These are phyloP conservation scores for Siniperca chuatsi DNA, from an alignment of 2,113 vertebrate species.

Conservation along the genomic window DNA sequence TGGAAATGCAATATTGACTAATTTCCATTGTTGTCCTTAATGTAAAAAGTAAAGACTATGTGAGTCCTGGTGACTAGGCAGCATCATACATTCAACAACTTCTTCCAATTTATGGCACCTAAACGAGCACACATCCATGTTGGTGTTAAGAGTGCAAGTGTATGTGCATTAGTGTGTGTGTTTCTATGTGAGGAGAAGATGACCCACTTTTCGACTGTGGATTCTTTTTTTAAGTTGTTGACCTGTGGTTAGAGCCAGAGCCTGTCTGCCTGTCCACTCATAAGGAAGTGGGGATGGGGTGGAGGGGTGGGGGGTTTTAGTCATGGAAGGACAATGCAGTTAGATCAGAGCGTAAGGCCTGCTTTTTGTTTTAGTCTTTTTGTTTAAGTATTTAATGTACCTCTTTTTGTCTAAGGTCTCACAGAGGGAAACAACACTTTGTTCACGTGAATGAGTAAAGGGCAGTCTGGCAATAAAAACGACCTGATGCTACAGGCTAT, in stretches of 20 bases:
- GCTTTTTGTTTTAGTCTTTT: conserved; percentile 13
- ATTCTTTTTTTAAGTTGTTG: conserved; percentile 64
- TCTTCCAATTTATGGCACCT: not conserved
- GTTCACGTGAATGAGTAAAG: conserved; percentile 30
- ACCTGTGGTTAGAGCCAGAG: conserved; percentile 66
- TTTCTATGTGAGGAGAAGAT: conserved; percentile 54
- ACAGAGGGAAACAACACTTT: conserved; percentile 9
- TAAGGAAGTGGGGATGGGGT: conserved; percentile 15
- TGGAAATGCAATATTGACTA: not conserved
- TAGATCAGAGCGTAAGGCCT: conserved; percentile 33
- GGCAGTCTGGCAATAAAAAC: conserved; percentile 46
- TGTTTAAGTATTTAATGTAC: not conserved
- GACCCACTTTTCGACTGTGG: conserved; percentile 70
- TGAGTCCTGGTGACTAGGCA: not conserved
- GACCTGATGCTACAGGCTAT: not conserved
- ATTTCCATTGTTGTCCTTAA: not conserved
- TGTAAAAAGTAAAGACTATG: not conserved
- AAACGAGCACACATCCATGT: not conserved
- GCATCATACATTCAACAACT: not conserved
- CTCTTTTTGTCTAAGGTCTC: conserved; percentile 23
- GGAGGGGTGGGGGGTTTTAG: conserved; percentile 9
- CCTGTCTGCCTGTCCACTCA: conserved; percentile 62
- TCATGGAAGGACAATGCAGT: conserved; percentile 47
- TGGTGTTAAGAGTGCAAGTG: not conserved
- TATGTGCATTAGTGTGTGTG: conserved; percentile 15